Evolutionary conservation across 2,797 vertebrate genomes (phyloP).

Genomic region (Leptoclinus maculatus): DNA sequence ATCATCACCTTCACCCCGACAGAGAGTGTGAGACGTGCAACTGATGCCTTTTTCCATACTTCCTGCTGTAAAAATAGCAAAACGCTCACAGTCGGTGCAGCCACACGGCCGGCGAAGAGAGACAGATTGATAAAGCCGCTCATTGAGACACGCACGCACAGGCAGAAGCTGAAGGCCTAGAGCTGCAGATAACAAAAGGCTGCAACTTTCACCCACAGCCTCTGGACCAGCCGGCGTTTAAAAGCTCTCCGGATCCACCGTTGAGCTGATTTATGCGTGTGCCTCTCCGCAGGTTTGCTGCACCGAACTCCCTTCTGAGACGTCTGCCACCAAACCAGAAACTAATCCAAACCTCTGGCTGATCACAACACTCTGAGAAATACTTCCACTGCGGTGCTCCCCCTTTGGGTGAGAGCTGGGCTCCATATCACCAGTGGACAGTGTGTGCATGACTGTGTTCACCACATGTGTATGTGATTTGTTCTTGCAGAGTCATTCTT

Average conservation of each 20-base stretch:
- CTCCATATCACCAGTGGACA: conserved; percentile 15
- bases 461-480: conserved; percentile 11
- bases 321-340: conserved; percentile 26
- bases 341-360: conserved; percentile 35
- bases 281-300: conserved; percentile 18
- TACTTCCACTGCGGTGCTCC: conserved; percentile 21
- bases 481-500: neutral
- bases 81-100: neutral
- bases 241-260: conserved; percentile 28
- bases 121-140: conserved; percentile 41
- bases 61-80: conserved; percentile 9
- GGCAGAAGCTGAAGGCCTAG: conserved; percentile 21
- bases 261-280: conserved; percentile 35
- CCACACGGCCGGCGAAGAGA: conserved; percentile 2
- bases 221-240: conserved; percentile 21
- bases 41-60: neutral
- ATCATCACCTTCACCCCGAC: neutral
- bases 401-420: conserved; percentile 18
- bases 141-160: conserved; percentile 38
- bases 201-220: conserved; percentile 16
- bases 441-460: neutral
- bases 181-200: conserved; percentile 50
- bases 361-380: conserved; percentile 34
- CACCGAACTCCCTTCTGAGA: conserved; percentile 30
- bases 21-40: neutral